Evolutionary conservation across 92 coral and sea anemone genomes (phyloP).

Genomic region (Bergia sp.): DNA sequence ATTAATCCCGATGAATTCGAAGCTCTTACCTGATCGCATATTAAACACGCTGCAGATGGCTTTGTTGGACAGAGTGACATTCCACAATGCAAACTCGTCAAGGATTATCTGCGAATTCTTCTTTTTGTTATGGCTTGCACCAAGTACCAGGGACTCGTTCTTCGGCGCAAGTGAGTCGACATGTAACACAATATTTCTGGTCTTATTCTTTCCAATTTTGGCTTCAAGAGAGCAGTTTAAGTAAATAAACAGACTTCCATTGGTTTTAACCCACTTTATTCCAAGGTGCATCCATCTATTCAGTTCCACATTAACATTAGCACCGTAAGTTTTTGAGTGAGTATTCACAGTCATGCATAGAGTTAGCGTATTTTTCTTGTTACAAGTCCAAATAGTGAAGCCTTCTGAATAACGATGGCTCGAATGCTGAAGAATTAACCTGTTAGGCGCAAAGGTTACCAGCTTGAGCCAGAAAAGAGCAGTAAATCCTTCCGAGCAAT

Average conservation of each 20-base stretch:
- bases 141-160: conserved; percentile 57
- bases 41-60: conserved; percentile 65
- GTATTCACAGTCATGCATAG: conserved; percentile 70
- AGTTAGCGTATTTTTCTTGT: conserved; percentile 21
- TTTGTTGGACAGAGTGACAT: conserved; percentile 48
- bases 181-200: background rate
- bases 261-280: conserved; percentile 62
- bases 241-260: conserved; percentile 53
- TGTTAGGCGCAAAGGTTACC: conserved; percentile 60
- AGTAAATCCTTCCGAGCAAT: conserved; percentile 74
- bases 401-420: conserved; percentile 76
- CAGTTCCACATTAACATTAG: conserved; percentile 47
- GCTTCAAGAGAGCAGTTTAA: conserved; percentile 70
- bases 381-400: conserved; percentile 78
- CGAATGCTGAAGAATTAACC: conserved; percentile 75
- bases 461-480: conserved; percentile 86
- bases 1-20: background rate
- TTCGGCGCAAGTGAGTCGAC: background rate
- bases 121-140: conserved; percentile 84
- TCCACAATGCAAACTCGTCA: conserved; percentile 97
- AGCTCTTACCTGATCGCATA: conserved; percentile 71
- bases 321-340: conserved; percentile 27
- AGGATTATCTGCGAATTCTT: conserved; percentile 70
- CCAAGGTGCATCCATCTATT: conserved; percentile 82
- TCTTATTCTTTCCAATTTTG: background rate